These are phyloP conservation scores for Microplitis mediator DNA, from an alignment of 1,140 invertebrate genomes.

Conservation along the genomic window DNA sequence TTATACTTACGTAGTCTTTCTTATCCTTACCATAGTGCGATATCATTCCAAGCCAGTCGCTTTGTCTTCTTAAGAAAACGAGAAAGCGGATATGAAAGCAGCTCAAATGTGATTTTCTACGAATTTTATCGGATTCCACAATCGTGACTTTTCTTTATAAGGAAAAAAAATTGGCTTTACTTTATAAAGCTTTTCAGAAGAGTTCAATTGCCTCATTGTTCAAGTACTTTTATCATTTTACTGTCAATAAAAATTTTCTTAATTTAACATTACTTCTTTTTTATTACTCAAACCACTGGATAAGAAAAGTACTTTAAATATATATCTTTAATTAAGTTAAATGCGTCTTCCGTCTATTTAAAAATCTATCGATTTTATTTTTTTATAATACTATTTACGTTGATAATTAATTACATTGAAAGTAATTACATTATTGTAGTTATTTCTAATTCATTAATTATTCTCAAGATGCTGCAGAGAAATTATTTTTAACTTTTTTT, in stretches of 20 bases:
- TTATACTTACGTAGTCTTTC: not conserved
- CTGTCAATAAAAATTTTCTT: not conserved
- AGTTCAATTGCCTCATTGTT: not conserved
- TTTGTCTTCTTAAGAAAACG: not conserved
- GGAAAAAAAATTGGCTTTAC: not conserved
- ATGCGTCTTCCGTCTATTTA: too few relatives aligned
- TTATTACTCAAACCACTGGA: too few relatives aligned
- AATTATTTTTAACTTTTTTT: too few relatives aligned
- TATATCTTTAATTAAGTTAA: too few relatives aligned
- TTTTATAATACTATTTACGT: too few relatives aligned
- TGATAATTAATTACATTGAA: too few relatives aligned
- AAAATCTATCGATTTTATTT: too few relatives aligned
- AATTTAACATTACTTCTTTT: too few relatives aligned
- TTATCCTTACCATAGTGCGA: not conserved
- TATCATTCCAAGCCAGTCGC: slow-evolving; percentile 3
- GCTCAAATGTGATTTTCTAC: slow-evolving; percentile 1
- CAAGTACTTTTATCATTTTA: not conserved
- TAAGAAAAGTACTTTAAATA: too few relatives aligned
- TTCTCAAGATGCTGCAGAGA: too few relatives aligned
- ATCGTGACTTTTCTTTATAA: not conserved
- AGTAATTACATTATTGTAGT: too few relatives aligned
- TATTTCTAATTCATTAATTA: too few relatives aligned
- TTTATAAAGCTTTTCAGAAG: not conserved
- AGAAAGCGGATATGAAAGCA: not conserved
- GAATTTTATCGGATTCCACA: not conserved